Evolutionary conservation across 2,113 vertebrate species (phyloP).

Genomic region (Holacanthus passer): DNA sequence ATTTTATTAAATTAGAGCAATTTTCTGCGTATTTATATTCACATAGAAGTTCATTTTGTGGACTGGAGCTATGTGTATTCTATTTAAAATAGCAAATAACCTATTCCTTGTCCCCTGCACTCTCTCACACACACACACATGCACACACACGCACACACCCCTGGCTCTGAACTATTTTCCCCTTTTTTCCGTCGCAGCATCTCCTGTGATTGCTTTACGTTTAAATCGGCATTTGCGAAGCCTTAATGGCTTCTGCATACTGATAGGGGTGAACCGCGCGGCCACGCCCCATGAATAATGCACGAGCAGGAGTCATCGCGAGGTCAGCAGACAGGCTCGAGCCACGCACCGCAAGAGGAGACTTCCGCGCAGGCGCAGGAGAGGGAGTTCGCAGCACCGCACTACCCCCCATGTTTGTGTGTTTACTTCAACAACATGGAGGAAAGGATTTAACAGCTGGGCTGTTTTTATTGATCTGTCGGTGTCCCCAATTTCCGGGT

Average conservation of each 20-base stretch:
- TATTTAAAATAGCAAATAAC: conserved; percentile 1
- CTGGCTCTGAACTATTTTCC: background rate
- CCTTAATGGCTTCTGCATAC: conserved; percentile 92
- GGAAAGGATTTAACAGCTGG: conserved; percentile 49
- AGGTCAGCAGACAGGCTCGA: conserved; percentile 93
- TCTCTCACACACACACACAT: background rate
- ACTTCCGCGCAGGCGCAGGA: conserved; percentile 23
- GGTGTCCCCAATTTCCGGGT: conserved; percentile 56
- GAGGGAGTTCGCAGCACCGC: background rate
- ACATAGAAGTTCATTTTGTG: background rate
- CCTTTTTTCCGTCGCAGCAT: background rate
- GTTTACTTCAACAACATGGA: conserved; percentile 53
- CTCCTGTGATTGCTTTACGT: conserved; percentile 75
- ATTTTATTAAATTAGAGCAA: conserved; percentile 12
- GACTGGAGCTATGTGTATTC: background rate
- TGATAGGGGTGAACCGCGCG: conserved; percentile 90
- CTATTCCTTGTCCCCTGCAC: background rate
- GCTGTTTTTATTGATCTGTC: conserved; percentile 64
- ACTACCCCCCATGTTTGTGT: conserved; percentile 6
- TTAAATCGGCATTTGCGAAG: conserved; percentile 92
- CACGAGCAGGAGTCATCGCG: conserved; percentile 91
- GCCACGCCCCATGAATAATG: conserved; percentile 95
- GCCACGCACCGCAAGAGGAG: conserved; percentile 68
- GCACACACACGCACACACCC: background rate
- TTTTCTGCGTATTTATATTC: background rate